Conservation (phyloP, 2,113 vertebrate genomes). For the Conger conger region DNA sequence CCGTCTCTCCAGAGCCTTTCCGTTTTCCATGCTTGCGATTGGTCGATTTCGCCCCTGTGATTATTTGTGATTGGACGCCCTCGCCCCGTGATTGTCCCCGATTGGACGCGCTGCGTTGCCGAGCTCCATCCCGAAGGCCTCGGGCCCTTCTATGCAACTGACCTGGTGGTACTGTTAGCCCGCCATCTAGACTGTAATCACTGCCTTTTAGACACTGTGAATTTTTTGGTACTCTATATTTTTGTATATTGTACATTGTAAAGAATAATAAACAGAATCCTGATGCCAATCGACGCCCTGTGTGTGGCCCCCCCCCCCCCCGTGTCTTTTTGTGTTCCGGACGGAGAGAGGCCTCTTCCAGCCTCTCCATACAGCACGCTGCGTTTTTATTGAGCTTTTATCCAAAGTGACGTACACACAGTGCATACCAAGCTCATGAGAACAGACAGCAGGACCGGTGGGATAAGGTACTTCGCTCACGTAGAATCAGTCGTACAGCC, state of each 20-base stretch:
- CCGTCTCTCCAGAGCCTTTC: background rate
- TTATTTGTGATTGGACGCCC: background rate
- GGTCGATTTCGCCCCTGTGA: background rate
- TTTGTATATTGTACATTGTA: constrained; percentile 96
- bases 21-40: background rate
- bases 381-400: too few relatives aligned
- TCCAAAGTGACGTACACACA: too few relatives aligned
- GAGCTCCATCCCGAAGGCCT: constrained; percentile 63
- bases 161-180: constrained; percentile 82
- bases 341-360: background rate
- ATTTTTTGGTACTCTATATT: constrained; percentile 93
- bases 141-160: constrained; percentile 90
- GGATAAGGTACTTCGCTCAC: too few relatives aligned
- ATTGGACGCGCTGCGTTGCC: constrained; percentile 35
- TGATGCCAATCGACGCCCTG: constrained; percentile 61
- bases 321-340: constrained; percentile 16
- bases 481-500: too few relatives aligned
- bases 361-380: background rate
- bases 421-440: too few relatives aligned
- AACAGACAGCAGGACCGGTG: too few relatives aligned
- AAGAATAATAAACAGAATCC: constrained; percentile 82
- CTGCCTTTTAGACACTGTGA: constrained; percentile 97
- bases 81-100: background rate
- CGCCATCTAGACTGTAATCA: constrained; percentile 87
- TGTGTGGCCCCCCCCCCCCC: background rate